phyloP scores from a whole-genome alignment of 2,797 vertebrate species.

The Gambelia wislizenii region DNA sequence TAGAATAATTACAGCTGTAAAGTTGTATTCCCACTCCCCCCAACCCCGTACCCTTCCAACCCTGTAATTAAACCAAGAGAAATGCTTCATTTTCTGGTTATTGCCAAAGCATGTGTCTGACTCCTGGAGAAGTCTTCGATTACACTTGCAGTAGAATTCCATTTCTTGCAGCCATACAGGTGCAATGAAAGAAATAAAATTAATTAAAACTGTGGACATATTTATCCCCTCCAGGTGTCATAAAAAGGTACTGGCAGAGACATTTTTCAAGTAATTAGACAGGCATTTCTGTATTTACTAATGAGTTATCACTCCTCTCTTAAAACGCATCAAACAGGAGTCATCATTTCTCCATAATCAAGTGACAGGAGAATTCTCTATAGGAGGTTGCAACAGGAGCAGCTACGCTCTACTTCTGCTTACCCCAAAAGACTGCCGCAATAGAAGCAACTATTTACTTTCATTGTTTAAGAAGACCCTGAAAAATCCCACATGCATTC shows the following conservation, averaged over 20 bases:
- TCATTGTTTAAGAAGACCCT: not conserved
- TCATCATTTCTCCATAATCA: conserved; percentile 70
- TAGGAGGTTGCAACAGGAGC: not conserved
- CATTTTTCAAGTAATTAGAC: conserved; percentile 85
- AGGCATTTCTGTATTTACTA: conserved; percentile 76
- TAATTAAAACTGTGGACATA: conserved; percentile 83
- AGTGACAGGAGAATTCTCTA: conserved; percentile 66
- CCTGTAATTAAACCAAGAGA: conserved; percentile 59
- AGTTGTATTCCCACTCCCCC: conserved; percentile 48
- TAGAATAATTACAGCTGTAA: conserved; percentile 67
- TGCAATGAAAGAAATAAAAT: conserved; percentile 80
- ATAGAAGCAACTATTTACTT: not conserved
- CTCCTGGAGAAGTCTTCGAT: conserved; percentile 66
- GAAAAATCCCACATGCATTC: not conserved
- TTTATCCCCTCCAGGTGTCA: conserved; percentile 80
- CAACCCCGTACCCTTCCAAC: conserved; percentile 48
- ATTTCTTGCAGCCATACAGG: conserved; percentile 78
- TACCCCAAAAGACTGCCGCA: not conserved
- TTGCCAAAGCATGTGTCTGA: conserved; percentile 69
- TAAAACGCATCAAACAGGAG: conserved; percentile 71
- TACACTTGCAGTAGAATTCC: conserved; percentile 77
- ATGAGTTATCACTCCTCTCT: conserved; percentile 77
- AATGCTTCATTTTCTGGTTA: conserved; percentile 72
- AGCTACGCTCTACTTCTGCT: not conserved
- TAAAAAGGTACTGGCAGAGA: conserved; percentile 79